These are phyloP conservation scores for Orchestes rusci DNA, from an alignment of 2,888 invertebrate genomes.

Conservation along the genomic window DNA sequence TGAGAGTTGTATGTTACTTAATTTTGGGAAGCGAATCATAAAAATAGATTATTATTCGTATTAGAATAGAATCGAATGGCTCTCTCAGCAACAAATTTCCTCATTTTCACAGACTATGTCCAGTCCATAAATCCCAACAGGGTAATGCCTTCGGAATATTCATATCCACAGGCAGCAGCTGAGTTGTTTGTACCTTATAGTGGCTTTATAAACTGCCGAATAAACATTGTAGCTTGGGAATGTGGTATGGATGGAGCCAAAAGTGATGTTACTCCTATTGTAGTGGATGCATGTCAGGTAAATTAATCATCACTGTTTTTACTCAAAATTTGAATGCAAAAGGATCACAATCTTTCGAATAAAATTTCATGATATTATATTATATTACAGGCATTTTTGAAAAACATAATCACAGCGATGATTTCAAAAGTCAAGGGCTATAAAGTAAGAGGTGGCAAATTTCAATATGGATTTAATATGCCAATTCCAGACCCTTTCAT, in stretches of 20 bases:
- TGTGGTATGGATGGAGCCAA: conserved; percentile 78
- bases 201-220: conserved; percentile 72
- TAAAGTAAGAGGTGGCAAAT: conserved; percentile 63
- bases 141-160: conserved; percentile 38
- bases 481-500: conserved; percentile 76
- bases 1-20: no score
- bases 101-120: conserved; percentile 44
- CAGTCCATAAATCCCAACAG: conserved; percentile 44
- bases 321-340: neutral
- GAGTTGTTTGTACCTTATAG: conserved; percentile 80
- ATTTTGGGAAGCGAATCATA: no score
- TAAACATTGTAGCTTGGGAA: conserved; percentile 86
- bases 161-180: conserved; percentile 55
- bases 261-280: conserved; percentile 73
- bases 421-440: conserved; percentile 77
- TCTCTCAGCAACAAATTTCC: no score
- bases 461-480: conserved; percentile 73
- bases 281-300: conserved; percentile 71
- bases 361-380: conserved; percentile 36
- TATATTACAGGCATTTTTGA: conserved; percentile 51
- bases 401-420: conserved; percentile 72
- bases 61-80: no score
- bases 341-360: neutral
- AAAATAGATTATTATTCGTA: no score
- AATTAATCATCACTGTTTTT: neutral